These are phyloP conservation scores for Oreochromis mossambicus DNA, from an alignment of 2,797 vertebrate species.

Conservation along the genomic window DNA sequence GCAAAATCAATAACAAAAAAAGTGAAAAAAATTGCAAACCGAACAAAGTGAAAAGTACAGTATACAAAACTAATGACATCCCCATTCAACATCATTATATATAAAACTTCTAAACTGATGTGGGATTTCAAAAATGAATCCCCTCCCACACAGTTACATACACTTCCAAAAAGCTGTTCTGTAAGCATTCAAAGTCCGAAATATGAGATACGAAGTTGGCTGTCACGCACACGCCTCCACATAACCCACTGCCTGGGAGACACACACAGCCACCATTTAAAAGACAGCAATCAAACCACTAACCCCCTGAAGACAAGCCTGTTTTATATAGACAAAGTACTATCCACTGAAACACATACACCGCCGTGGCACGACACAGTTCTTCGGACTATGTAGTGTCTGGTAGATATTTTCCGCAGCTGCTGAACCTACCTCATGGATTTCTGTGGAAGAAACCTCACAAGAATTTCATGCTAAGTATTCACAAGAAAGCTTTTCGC, in stretches of 20 bases:
- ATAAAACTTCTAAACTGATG: neutral
- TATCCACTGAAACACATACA: slow-evolving; percentile 23
- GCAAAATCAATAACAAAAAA: neutral
- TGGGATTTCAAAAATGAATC: neutral
- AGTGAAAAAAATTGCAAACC: neutral
- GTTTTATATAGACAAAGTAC: slow-evolving; percentile 70
- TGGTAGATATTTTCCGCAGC: neutral
- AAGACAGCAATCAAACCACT: slow-evolving; percentile 8
- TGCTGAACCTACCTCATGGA: neutral
- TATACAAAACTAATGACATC: neutral
- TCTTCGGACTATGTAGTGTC: neutral
- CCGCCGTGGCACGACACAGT: slow-evolving; percentile 32
- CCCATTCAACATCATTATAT: neutral
- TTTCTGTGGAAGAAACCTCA: neutral
- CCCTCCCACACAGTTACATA: slow-evolving; percentile 35
- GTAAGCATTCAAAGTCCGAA: slow-evolving; percentile 41
- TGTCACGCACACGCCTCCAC: slow-evolving; percentile 42
- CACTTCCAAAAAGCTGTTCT: slow-evolving; percentile 33
- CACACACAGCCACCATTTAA: neutral
- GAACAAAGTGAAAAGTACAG: neutral
- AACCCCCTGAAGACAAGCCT: slow-evolving; percentile 12
- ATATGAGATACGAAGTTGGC: slow-evolving; percentile 23
- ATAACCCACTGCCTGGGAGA: slow-evolving; percentile 33
- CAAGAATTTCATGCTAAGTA: neutral
- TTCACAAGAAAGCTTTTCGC: neutral